Evolutionary conservation across 2,888 invertebrate genomes (phyloP).

Genomic region (Chloroclysta siterata): DNA sequence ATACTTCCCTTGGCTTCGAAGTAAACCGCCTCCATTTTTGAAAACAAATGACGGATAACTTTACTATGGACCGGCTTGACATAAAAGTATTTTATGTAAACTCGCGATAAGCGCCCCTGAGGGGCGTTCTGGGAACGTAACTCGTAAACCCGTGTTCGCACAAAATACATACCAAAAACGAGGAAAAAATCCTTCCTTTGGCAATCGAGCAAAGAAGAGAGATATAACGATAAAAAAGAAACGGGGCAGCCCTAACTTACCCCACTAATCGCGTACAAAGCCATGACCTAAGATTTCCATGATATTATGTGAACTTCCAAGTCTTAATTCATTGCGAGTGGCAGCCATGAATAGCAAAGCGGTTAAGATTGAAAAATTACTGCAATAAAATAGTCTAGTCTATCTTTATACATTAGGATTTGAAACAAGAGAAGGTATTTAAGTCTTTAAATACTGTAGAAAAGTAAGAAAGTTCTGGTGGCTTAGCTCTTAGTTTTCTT

Average conservation of each 20-base stretch:
- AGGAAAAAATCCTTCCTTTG: neutral
- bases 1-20: no score
- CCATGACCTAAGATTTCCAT: constrained; percentile 59
- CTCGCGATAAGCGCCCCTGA: no score
- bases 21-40: no score
- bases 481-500: no score
- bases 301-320: constrained; percentile 28
- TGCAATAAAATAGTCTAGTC: neutral
- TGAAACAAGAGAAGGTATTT: no score
- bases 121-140: no score
- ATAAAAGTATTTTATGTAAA: no score
- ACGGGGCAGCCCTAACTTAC: constrained; percentile 20
- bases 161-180: neutral
- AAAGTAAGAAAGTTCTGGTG: no score
- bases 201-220: neutral
- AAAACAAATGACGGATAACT: no score
- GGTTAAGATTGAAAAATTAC: constrained; percentile 1
- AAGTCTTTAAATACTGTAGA: no score
- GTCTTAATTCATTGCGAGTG: constrained; percentile 9
- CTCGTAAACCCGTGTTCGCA: neutral
- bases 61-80: no score
- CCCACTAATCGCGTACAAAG: constrained; percentile 39
- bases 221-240: neutral
- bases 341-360: constrained; percentile 12
- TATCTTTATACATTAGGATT: neutral